These are phyloP conservation scores for Ochotona princeps DNA, from an alignment of 2,113 vertebrate genomes.

Conservation along the genomic window DNA sequence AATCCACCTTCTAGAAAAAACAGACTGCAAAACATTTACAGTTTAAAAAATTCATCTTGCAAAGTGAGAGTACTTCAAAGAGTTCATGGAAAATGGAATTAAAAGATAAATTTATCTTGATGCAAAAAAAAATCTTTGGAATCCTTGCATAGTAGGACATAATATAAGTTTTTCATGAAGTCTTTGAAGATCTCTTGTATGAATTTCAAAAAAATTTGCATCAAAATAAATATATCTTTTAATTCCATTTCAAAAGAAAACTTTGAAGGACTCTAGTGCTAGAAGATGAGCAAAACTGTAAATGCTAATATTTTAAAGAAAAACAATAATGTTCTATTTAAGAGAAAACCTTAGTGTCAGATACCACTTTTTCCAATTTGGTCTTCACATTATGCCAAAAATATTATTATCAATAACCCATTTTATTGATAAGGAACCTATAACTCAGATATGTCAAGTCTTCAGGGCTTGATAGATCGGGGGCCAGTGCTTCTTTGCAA, in stretches of 20 bases:
- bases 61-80: too few species aligned
- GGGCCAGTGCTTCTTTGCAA: background rate
- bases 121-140: too few species aligned
- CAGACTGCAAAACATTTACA: background rate
- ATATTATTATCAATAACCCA: conserved; percentile 9
- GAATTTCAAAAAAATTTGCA: too few species aligned
- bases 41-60: background rate
- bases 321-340: background rate
- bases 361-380: background rate
- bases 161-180: too few species aligned
- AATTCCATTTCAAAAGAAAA: too few species aligned
- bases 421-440: background rate
- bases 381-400: background rate
- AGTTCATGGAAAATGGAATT: too few species aligned
- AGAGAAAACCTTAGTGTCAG: background rate
- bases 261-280: background rate
- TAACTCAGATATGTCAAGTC: background rate
- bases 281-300: background rate
- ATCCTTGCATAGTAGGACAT: too few species aligned
- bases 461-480: background rate
- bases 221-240: too few species aligned
- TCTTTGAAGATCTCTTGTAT: too few species aligned
- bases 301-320: background rate
- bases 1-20: background rate
- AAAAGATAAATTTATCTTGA: too few species aligned